These are phyloP conservation scores for Sminthopsis crassicaudata DNA, from an alignment of 2,113 vertebrate genomes.

Conservation along the genomic window DNA sequence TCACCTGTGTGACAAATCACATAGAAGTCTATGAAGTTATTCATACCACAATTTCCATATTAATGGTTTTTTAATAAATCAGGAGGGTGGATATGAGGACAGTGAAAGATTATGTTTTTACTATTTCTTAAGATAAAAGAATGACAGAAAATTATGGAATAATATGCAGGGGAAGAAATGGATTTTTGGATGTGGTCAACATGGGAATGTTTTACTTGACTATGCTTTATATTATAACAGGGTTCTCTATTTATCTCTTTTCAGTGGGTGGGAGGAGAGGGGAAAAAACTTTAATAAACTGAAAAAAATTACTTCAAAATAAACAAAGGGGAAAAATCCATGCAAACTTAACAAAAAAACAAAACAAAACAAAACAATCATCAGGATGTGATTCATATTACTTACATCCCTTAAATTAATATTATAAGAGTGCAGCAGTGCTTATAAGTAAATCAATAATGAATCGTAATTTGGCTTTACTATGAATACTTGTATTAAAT, in stretches of 20 bases:
- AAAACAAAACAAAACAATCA: no score
- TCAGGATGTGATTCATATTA: not conserved
- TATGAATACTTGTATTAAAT: not conserved
- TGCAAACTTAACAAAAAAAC: not conserved
- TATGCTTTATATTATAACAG: not conserved
- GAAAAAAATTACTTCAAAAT: not conserved
- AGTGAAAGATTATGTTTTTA: not conserved
- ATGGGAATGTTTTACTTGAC: not conserved
- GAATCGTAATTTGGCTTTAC: not conserved
- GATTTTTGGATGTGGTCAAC: not conserved
- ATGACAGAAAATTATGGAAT: not conserved
- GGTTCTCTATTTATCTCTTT: not conserved
- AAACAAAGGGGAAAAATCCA: not conserved
- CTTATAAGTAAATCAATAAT: not conserved
- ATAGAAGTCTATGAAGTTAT: accelerated
- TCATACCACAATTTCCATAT: not conserved
- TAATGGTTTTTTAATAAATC: not conserved
- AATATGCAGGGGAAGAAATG: not conserved
- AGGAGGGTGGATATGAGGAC: not conserved
- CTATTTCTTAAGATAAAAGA: not conserved
- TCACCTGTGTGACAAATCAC: not conserved
- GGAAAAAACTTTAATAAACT: not conserved
- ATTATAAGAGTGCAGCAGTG: not conserved
- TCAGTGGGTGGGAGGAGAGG: not conserved
- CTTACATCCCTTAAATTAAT: not conserved